Base-by-base conservation (phyloP, 1,140 invertebrate species). In the Papilio aristodemus region DNA sequence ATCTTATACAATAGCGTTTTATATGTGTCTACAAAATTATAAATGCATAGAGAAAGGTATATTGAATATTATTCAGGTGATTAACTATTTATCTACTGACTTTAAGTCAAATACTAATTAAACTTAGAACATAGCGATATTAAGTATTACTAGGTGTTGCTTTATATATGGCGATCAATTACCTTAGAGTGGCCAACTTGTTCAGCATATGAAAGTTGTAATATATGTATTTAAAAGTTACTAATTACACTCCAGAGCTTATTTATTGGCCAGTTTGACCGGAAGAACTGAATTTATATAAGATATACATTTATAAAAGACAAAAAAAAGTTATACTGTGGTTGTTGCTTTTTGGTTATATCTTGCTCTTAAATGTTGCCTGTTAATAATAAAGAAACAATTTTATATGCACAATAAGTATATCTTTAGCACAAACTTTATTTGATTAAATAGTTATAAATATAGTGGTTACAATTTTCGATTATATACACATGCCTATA, bases 21-120 rank as follows among this genome's bases (percentile, higher is more conserved):
- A 79, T 81, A 79, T 70, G 68, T 67, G 39, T 80, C 74, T 81
- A 79, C 71, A 79, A 75, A 71, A 71, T 75, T 50, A 50, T 36
- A 50, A 66, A 27, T 50, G 39, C 68, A 74, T 66, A 59, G 37
- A 50, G 69, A 63, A 46, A 32, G 37, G 22, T 36, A n/a, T 27
- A 10, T 59, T 11, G 36, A 36, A 59, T 14, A 13, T 46, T 66
- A 66, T 66, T 66, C 63, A 32, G 41, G 32, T 46, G 50, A 66
- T 66, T 32, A 36, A 59, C 54, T 41, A 19, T 50, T 11, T 66
- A 50, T 14, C 38, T 66, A 14, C 22, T 66, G 63, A 66, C 63
- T 46, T 39, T 46, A 66, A 66, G 63, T 66, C 63, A 66, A 54
- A 54, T 27, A 25, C 25, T 27, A 43, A 43, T 66, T n/a, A n/a